phyloP scores from a whole-genome alignment of 2,113 vertebrate genomes.

The Microcebus griseorufus region DNA sequence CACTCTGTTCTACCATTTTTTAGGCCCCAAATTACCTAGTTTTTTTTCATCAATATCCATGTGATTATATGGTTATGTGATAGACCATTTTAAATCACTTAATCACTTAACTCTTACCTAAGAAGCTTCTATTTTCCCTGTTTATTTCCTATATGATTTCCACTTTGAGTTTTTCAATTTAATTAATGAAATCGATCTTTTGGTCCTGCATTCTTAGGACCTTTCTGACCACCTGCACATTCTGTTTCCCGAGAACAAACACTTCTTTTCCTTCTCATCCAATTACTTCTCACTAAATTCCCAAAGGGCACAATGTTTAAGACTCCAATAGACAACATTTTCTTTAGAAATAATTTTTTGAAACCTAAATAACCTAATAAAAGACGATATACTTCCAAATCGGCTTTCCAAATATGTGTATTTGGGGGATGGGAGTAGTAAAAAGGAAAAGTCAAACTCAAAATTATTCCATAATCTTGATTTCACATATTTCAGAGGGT shows the following conservation, averaged over 20 bases:
- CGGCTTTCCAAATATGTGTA: not conserved
- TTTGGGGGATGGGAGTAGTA: not conserved
- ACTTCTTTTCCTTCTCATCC: not conserved
- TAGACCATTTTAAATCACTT: not conserved
- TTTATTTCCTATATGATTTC: not conserved
- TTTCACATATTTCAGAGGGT: not conserved
- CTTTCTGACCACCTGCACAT: not conserved
- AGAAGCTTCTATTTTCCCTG: not conserved
- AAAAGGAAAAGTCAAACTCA: not conserved
- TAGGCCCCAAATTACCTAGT: not conserved
- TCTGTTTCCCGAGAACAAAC: not conserved
- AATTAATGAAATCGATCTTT: not conserved
- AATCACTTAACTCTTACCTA: not conserved
- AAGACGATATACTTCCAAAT: not conserved
- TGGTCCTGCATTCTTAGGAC: not conserved
- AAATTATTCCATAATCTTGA: not conserved
- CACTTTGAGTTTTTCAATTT: not conserved
- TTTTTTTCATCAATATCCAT: not conserved
- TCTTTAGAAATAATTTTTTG: not conserved
- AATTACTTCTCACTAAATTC: not conserved
- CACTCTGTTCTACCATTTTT: not conserved
- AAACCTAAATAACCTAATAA: not conserved
- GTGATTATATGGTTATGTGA: not conserved
- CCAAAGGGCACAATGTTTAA: not conserved
- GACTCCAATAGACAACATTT: not conserved